phyloP scores from a whole-genome alignment of 2,888 invertebrate genomes.

The Ellobium chinense region DNA sequence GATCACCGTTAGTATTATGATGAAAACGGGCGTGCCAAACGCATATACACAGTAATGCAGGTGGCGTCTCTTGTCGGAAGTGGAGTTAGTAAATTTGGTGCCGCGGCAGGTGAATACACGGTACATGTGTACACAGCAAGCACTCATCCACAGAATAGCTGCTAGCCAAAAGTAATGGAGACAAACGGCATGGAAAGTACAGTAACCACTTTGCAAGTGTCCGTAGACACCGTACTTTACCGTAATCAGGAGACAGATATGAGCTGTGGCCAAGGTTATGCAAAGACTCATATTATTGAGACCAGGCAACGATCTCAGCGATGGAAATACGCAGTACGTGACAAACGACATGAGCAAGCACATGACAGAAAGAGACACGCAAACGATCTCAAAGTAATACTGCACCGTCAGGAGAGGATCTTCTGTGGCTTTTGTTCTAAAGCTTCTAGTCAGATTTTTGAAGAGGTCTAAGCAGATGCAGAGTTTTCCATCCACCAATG shows the following conservation, averaged over 20 bases:
- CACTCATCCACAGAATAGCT: slow-evolving; percentile 53
- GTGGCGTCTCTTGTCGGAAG: slow-evolving; percentile 14
- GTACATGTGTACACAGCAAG: slow-evolving; percentile 57
- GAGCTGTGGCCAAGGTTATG: slow-evolving; percentile 47
- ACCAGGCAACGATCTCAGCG: slow-evolving; percentile 53
- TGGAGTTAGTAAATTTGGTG: slow-evolving; percentile 22
- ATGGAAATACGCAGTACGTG: slow-evolving; percentile 48
- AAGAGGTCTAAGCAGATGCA: not conserved
- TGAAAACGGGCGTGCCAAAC: slow-evolving; percentile 47
- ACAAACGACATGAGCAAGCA: slow-evolving; percentile 50
- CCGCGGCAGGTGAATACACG: slow-evolving; percentile 47
- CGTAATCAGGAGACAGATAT: slow-evolving; percentile 33
- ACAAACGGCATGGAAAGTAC: slow-evolving; percentile 9
- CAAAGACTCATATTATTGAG: slow-evolving; percentile 53
- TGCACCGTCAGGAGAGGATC: not conserved
- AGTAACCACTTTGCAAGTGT: not conserved
- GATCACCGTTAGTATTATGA: slow-evolving; percentile 44
- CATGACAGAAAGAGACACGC: slow-evolving; percentile 45
- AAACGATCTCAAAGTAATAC: slow-evolving; percentile 29
- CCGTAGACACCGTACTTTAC: not conserved
- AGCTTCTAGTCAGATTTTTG: not conserved
- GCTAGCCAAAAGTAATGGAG: slow-evolving; percentile 54
- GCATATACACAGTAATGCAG: slow-evolving; percentile 49
- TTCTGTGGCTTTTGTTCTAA: not conserved
- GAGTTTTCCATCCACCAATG: not conserved